Evolutionary conservation across 2,113 vertebrate species (phyloP).

Genomic region (Pseudopodoces humilis): DNA sequence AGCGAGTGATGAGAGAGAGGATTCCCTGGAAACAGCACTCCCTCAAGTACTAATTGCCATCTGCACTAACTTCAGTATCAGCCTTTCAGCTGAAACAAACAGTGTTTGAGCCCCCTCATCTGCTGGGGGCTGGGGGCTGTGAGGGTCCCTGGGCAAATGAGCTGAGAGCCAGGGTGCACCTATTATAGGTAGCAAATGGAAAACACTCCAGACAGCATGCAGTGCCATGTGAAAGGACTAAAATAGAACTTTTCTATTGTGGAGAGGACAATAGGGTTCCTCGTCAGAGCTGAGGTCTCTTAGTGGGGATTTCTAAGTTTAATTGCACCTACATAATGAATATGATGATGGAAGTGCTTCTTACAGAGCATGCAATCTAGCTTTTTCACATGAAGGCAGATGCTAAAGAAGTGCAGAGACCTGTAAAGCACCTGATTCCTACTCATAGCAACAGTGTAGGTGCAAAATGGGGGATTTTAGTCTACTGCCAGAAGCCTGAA

Average conservation of each 20-base stretch:
- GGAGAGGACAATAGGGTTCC: not conserved
- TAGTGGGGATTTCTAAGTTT: not conserved
- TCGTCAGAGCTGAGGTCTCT: not conserved
- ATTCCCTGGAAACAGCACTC: conserved; percentile 32
- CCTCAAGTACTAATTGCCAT: conserved; percentile 30
- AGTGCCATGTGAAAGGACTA: not conserved
- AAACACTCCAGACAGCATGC: not conserved
- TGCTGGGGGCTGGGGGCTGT: rapidly evolving
- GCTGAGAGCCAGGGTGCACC: rapidly evolving
- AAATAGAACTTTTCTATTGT: not conserved
- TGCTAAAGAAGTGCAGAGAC: not conserved
- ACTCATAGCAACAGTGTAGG: not conserved
- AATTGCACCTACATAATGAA: not conserved
- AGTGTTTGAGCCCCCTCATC: not conserved
- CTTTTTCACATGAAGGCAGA: not conserved
- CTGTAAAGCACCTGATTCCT: not conserved
- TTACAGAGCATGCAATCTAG: not conserved
- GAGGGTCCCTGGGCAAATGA: not conserved
- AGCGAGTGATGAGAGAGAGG: not conserved
- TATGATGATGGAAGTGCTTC: not conserved
- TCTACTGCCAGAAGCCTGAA: not conserved
- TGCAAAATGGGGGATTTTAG: not conserved
- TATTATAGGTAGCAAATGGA: not conserved
- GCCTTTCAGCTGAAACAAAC: not conserved
- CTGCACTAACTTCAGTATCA: not conserved